Base-by-base conservation (phyloP, 2,113 vertebrate genomes). In the Chionodraco myersi region DNA sequence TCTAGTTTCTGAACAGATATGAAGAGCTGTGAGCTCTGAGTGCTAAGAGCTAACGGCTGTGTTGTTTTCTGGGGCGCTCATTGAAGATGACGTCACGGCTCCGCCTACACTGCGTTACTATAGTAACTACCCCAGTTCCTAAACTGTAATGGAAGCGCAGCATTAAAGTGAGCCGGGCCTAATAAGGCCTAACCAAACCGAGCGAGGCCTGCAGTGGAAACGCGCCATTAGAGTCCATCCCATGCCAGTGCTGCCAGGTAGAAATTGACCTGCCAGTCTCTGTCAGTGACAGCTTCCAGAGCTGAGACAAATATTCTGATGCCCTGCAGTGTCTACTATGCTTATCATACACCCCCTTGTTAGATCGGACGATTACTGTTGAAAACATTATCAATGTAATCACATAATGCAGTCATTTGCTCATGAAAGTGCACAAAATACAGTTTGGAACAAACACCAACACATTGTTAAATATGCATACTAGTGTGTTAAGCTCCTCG, bases 291-390 rank as follows among this genome's bases (percentile, higher is more conserved):
- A 47, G 26, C 34, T 77, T 65, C 36, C 60, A 16, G 44, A 62
- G 47, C 52, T 68, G 41, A 76, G 57, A 72, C 73, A 72, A 76
- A 72, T 61, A 75, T 65, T 78, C 65, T 84, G 67, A 79, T 85
- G 69, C 60, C 56, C 72, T 85, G 64, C 48, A 44, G 54, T 72
- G 48, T 59, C 26, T 18, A 18, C 26, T 18, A 18, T 52, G 9
- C 2, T 61, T 65, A 65, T 82, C 52, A 82, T 47, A 51, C 58
- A 59, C 66, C 72, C 62, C 9, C 36, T 62, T 7, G 68, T 45
- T 68, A 18, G 36, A 15, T 3, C 54, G 21, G 47, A 18, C 45
- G 6, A 58, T 49, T 54, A 76, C 13, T 44, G 62, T 47, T 54
- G 34, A 4, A 44, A 59, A 71, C 47, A 57, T 18, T 36, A 14